phyloP scores from a whole-genome alignment of 2,113 vertebrate genomes.

The Charadrius vociferus region DNA sequence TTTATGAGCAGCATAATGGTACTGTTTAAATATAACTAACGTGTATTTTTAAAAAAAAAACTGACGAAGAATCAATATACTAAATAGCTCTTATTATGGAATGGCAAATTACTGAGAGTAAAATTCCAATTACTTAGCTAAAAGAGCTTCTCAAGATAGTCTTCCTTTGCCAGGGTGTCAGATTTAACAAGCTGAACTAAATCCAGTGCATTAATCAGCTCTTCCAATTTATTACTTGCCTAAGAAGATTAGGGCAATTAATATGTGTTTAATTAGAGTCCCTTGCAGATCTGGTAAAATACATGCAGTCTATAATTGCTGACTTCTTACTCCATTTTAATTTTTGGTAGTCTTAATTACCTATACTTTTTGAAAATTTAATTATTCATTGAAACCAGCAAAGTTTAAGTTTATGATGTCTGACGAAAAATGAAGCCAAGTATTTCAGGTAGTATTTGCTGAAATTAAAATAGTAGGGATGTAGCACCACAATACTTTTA shows the following conservation, averaged over 20 bases:
- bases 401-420: slow-evolving; percentile 11
- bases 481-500: not conserved
- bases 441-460: not conserved
- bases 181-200: slow-evolving; percentile 75
- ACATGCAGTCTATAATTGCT: slow-evolving; percentile 40
- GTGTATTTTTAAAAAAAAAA: not conserved
- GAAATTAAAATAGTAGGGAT: not conserved
- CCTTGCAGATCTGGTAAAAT: slow-evolving; percentile 60
- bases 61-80: slow-evolving; percentile 31
- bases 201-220: slow-evolving; percentile 72
- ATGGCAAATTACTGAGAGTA: slow-evolving; percentile 56
- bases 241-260: slow-evolving; percentile 73
- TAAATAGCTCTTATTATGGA: slow-evolving; percentile 52
- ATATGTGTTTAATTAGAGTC: slow-evolving; percentile 72
- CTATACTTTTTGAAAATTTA: slow-evolving; percentile 28
- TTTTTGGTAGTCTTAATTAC: slow-evolving; percentile 64
- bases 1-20: slow-evolving; percentile 23
- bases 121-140: slow-evolving; percentile 71
- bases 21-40: slow-evolving; percentile 29
- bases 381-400: slow-evolving; percentile 24
- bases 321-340: slow-evolving; percentile 49
- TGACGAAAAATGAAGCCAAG: not conserved
- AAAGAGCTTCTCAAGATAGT: slow-evolving; percentile 66
- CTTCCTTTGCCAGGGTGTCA: slow-evolving; percentile 64
- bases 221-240: slow-evolving; percentile 72